Evolutionary conservation across 2,888 invertebrate species (phyloP).

Genomic region (Scrobipalpa costella): DNA sequence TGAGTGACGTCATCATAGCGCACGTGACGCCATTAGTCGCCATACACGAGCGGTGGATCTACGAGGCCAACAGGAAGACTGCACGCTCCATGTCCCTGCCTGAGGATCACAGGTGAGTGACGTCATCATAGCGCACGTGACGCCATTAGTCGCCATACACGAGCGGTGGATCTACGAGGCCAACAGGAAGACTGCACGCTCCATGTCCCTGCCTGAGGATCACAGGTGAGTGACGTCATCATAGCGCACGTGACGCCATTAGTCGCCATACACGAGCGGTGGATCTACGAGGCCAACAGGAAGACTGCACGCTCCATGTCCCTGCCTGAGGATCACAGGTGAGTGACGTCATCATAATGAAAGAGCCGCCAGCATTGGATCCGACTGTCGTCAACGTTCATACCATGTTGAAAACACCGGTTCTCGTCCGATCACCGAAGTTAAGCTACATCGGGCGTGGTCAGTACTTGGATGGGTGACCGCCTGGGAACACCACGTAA

Average conservation of each 20-base stretch:
- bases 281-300: constrained; percentile 73
- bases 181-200: constrained; percentile 66
- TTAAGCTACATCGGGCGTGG: constrained; percentile 59
- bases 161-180: constrained; percentile 76
- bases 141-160: constrained; percentile 74
- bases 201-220: constrained; percentile 69
- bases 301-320: constrained; percentile 72
- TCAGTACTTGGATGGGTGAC: constrained; percentile 66
- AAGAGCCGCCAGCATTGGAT: constrained; percentile 52
- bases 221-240: constrained; percentile 65
- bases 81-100: constrained; percentile 71
- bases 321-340: constrained; percentile 69
- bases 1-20: too few species aligned
- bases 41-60: constrained; percentile 75
- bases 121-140: too few species aligned
- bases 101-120: constrained; percentile 66
- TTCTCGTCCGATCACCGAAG: constrained; percentile 64
- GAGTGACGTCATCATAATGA: constrained; percentile 60
- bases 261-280: constrained; percentile 74
- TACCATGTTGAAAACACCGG: constrained; percentile 62
- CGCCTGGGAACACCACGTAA: constrained; percentile 55
- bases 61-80: constrained; percentile 70
- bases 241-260: constrained; percentile 61
- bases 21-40: constrained; percentile 67
- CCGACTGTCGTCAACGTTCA: constrained; percentile 60